A percentile compares a stretch with the other conserved stretches of the same genome.
phyloP scores from a whole-genome alignment of 2,797 vertebrate species.

The Acrossocheilus fasciatus region DNA sequence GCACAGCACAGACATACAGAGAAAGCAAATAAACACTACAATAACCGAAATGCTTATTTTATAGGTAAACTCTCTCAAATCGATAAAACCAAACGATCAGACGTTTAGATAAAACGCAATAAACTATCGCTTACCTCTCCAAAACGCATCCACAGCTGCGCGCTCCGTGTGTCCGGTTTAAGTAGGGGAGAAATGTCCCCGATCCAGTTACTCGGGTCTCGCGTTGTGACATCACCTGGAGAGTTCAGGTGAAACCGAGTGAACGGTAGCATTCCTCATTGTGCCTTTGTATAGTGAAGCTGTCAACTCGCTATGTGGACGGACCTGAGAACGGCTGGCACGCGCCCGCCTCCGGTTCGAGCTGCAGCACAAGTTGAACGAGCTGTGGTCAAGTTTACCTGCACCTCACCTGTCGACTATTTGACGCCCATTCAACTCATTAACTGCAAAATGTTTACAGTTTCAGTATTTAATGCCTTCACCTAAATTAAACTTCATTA shows the following conservation, averaged over 20 bases:
- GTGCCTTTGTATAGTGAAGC: constrained; percentile 28
- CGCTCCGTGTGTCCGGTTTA: constrained; percentile 40
- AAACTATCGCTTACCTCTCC: constrained; percentile 49
- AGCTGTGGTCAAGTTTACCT: not conserved
- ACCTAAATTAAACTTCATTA: too few species aligned
- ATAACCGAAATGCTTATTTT: not conserved
- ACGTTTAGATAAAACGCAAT: not conserved
- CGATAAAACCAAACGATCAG: not conserved
- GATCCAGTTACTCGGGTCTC: constrained; percentile 67
- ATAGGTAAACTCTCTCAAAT: not conserved
- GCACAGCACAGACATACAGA: not conserved
- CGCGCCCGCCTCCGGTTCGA: constrained; percentile 7
- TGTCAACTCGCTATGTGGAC: constrained; percentile 38
- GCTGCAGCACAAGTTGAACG: constrained; percentile 1
- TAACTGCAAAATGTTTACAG: not conserved
- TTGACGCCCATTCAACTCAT: too few species aligned
- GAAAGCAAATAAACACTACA: not conserved
- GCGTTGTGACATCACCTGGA: constrained; percentile 52
- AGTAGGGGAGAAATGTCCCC: constrained; percentile 60
- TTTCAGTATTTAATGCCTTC: not conserved
- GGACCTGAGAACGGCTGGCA: not conserved
- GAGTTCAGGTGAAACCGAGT: constrained; percentile 54
- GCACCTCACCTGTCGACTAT: not conserved
- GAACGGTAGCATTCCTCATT: constrained; percentile 38
- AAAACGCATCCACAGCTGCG: constrained; percentile 24